Evolutionary conservation across 2,113 vertebrate genomes (phyloP), one percentile per base, ranked within the genome.

Genomic region (Mobula hypostoma): DNA sequence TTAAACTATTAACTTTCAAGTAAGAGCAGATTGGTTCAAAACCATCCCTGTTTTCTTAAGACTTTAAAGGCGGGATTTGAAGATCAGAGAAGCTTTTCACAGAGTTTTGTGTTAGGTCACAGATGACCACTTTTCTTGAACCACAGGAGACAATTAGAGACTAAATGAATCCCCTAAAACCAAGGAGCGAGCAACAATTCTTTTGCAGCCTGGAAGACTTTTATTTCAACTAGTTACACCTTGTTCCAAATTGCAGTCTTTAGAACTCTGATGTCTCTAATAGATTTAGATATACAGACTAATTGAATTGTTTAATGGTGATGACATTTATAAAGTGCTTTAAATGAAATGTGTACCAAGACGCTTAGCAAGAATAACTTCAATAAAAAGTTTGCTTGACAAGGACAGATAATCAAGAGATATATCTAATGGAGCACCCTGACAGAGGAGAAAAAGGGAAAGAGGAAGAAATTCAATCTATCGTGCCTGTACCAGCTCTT

Each of bases 1-100:
- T 93, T 74, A 74, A 93, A 93, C 70, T 56, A 93, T 93, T 93
- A 93, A 74, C 91, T 93, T 93, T 76, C 91, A 74, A 93, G 91
- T 93, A 56, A 74, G 91, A 74, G 91, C 70, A 56, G 68, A 76
- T 74, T 14, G 40, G 70, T 56, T 93, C 70, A 72, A 32, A 93
- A 93, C 36, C 91, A 7, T 48, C 5, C 48, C 68, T 76, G 91
- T 76, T 93, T 93, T 56, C 68, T 48, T 72, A 72, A 92, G 88
- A 21, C 0, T 7, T 21, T 40, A 0, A 40, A 14, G 32, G 91
- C 36, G n/a, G 70, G 68, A 56, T 76, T 70, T 9, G 36, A 27
- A 56, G 91, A 93, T 93, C 91, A 76, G 32, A 76, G 36, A 93
- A 74, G 91, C 91, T 76, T 93, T 74, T 76, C 36, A 74, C 36